Percentiles rank a stretch among this genome's conserved stretches.
phyloP scores from a whole-genome alignment of 2,797 vertebrate species.

The Vipera latastei region DNA sequence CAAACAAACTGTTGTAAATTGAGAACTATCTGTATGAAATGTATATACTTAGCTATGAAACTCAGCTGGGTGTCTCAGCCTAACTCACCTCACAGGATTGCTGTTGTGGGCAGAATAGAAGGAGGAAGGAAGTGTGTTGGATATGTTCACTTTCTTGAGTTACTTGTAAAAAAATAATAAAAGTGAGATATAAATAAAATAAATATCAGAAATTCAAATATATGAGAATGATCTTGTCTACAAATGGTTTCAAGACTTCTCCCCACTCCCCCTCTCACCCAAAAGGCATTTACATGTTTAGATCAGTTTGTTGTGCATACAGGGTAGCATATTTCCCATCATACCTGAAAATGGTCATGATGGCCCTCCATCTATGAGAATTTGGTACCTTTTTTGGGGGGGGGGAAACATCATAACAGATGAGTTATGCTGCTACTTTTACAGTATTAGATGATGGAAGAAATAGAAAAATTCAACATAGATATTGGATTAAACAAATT shows the following conservation, averaged over 20 bases:
- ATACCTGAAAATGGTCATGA: neutral
- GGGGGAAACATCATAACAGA: neutral
- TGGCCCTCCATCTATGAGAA: neutral
- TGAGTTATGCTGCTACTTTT: neutral
- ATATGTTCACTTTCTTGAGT: neutral
- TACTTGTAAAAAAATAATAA: neutral
- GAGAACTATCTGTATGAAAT: too few species aligned
- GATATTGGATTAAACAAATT: neutral
- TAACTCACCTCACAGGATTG: neutral
- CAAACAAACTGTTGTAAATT: too few species aligned
- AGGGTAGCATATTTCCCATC: neutral
- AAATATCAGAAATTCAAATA: neutral
- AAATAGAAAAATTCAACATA: neutral
- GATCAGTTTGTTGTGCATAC: neutral
- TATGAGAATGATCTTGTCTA: neutral
- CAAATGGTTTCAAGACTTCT: neutral
- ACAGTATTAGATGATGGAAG: neutral
- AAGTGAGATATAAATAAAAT: neutral
- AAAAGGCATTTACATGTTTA: neutral
- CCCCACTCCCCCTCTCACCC: neutral
- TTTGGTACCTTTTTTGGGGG: neutral
- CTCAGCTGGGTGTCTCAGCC: neutral
- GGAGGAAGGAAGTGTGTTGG: neutral
- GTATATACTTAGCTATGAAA: too few species aligned
- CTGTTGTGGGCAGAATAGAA: neutral